Base-by-base conservation (phyloP, 2,888 invertebrate species). In the Polymixis lichenea region DNA sequence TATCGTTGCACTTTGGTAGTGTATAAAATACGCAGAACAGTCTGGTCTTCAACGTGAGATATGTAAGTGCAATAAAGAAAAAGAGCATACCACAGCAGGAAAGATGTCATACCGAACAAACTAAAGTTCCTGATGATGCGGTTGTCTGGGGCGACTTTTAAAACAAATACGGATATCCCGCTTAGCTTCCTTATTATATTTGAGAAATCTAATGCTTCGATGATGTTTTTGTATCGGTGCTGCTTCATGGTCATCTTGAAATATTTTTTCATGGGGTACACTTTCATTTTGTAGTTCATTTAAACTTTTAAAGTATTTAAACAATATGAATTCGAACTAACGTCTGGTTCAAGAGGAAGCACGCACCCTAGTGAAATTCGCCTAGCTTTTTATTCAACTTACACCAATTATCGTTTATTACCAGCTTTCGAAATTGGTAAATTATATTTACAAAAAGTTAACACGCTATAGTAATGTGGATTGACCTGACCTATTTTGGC, bases 1-100 rank as follows among this genome's bases (percentile, higher is more conserved):
- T 95, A 95, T 15, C 92, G 90, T 77, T 91, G 89, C 32, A 95
- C 80, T 85, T 91, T 93, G 0, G 95, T 95, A 19, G 91, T 87
- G 71, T 93, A 94, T 22, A 95, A 80, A n/a, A 86, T 84, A 49
- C 94, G 89, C 22, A 95, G 77, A 55, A 95, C 90, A 0, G 93
- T 92, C 80, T 94, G 93, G 62, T 93, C 93, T 76, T 92, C 86
- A 17, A 51, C 68, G 43, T 90, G 90, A 28, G 92, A 86, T 79
- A 74, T 89, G 72, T 88, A 93, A 5, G 91, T 83, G 46, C 92
- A 92, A 82, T 90, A 95, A 62, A 91, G 88, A 83, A 90, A 94
- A 25, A 90, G 17, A 17, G 80, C 76, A 71, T 87, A 87, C 93
- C 92, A 93, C 19, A 86, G 7, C 72, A 86, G 9, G 85, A 56